phyloP scores from a whole-genome alignment of 1,140 invertebrate genomes.

The Tenebrio molitor region DNA sequence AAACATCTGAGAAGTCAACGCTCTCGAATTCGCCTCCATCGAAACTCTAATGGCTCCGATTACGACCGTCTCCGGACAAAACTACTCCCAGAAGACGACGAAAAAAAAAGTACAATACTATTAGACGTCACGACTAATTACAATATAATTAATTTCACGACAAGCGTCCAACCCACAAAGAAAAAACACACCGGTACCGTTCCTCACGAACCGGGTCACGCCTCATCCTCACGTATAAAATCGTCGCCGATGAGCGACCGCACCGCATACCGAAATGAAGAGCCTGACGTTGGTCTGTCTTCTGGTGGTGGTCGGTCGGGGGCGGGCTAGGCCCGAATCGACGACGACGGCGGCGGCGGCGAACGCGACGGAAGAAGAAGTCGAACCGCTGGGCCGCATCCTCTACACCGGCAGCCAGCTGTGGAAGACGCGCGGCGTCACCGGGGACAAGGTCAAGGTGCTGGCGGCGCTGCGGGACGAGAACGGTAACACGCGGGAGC shows the following conservation, averaged over 20 bases:
- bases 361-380: slow-evolving; percentile 28
- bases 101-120: too few species aligned
- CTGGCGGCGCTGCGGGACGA: slow-evolving; percentile 67
- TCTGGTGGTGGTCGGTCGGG: slow-evolving; percentile 34
- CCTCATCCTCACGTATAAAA: slow-evolving; percentile 42
- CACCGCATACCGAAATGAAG: slow-evolving; percentile 48
- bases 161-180: slow-evolving; percentile 6
- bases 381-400: slow-evolving; percentile 57
- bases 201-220: slow-evolving; percentile 46
- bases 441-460: slow-evolving; percentile 64
- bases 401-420: slow-evolving; percentile 70
- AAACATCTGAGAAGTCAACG: too few species aligned
- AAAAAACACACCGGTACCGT: slow-evolving; percentile 46
- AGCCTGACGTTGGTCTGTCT: slow-evolving; percentile 28
- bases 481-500: slow-evolving; percentile 65
- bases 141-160: slow-evolving; percentile 27
- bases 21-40: too few species aligned
- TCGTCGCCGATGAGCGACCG: slow-evolving; percentile 2
- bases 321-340: slow-evolving; percentile 11
- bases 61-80: too few species aligned
- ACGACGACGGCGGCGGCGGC: neutral
- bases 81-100: too few species aligned
- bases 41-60: too few species aligned
- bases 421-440: slow-evolving; percentile 66
- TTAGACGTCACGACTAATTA: slow-evolving; percentile 25